These are phyloP conservation scores for Smutsia gigantea DNA, from an alignment of 2,797 vertebrate species.

Conservation along the genomic window DNA sequence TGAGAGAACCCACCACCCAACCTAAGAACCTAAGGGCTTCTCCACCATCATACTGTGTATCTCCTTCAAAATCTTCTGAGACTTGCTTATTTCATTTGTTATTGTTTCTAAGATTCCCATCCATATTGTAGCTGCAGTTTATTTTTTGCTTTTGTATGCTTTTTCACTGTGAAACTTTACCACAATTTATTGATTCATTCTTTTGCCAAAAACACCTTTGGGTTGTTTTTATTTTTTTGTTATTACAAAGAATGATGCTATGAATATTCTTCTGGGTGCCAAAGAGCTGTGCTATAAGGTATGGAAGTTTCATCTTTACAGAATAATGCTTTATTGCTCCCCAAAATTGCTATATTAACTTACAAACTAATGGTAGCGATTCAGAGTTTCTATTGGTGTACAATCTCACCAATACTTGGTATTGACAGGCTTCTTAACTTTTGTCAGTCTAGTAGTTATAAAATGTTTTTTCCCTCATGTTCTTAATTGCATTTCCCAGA, in stretches of 20 bases:
- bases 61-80: not conserved
- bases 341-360: not conserved
- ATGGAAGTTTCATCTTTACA: not conserved
- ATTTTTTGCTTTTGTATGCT: not conserved
- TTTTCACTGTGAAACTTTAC: not conserved
- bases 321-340: not conserved
- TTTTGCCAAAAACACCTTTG: not conserved
- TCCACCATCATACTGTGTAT: rapidly evolving
- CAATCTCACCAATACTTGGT: not conserved
- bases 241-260: not conserved
- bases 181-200: not conserved
- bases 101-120: not conserved
- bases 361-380: not conserved
- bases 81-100: not conserved
- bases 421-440: not conserved
- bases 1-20: not conserved
- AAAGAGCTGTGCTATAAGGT: not conserved
- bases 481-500: not conserved
- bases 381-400: not conserved
- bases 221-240: not conserved
- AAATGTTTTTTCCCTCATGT: not conserved
- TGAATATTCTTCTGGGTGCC: not conserved
- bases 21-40: rapidly evolving
- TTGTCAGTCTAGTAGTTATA: not conserved
- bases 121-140: not conserved